phyloP scores from a whole-genome alignment of 2,113 vertebrate species.

The Salvelinus alpinus region DNA sequence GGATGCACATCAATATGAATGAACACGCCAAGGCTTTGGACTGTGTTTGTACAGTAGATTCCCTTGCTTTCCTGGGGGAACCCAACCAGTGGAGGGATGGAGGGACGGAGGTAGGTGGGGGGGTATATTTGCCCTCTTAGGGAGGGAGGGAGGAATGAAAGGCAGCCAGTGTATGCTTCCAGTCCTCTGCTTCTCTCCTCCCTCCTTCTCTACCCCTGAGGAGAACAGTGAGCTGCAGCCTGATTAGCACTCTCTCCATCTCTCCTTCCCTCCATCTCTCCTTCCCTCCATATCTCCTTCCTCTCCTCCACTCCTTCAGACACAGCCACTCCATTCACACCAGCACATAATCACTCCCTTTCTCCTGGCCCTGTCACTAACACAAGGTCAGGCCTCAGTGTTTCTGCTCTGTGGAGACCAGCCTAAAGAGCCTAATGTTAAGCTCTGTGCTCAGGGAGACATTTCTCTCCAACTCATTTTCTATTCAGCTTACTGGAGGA shows the following conservation, averaged over 20 bases:
- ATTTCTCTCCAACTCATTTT: no score
- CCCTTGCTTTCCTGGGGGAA: background rate
- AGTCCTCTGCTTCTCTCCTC: background rate
- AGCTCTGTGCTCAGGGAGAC: no score
- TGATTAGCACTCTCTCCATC: background rate
- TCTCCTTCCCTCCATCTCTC: background rate
- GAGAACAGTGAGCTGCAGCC: background rate
- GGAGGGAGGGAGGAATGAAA: conserved; percentile 3
- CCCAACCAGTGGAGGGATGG: background rate
- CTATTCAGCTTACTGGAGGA: conserved; percentile 29
- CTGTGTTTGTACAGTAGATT: conserved; percentile 8
- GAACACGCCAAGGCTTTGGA: background rate
- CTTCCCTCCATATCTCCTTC: no score
- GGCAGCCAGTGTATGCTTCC: background rate
- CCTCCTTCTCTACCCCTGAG: no score
- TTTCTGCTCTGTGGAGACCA: background rate
- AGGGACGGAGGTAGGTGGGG: background rate
- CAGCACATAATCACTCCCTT: no score
- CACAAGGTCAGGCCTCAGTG: background rate
- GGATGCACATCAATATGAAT: conserved; percentile 6
- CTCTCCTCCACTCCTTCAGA: conserved; percentile 5
- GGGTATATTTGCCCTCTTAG: background rate
- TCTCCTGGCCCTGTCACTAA: background rate
- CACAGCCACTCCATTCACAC: no score
- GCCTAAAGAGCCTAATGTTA: no score